Conservation (phyloP, 2,113 vertebrate species). For the Corythaeola cristata region DNA sequence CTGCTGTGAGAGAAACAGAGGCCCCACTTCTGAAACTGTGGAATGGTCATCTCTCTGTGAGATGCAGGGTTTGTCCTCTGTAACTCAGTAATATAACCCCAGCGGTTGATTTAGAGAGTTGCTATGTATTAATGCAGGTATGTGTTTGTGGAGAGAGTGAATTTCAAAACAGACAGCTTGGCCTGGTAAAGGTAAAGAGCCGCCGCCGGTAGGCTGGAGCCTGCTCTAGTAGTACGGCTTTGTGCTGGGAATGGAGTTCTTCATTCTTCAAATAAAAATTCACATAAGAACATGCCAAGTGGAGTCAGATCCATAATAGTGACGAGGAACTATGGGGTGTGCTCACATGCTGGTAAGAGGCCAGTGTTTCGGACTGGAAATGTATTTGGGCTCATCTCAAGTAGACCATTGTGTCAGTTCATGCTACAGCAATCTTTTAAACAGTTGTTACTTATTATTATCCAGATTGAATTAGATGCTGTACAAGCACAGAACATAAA, state of each 20-base stretch:
- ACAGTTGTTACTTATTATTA: constrained; percentile 50
- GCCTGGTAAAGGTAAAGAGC: background rate
- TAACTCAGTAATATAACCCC: background rate
- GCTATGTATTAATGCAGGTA: background rate
- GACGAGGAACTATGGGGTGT: background rate
- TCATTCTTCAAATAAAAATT: background rate
- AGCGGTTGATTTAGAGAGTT: background rate
- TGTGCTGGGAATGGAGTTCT: background rate
- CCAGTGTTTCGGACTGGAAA: background rate
- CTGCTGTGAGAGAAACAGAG: background rate
- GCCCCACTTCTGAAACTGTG: background rate
- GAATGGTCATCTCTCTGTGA: background rate
- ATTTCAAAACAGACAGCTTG: background rate
- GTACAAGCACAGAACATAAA: constrained; percentile 29
- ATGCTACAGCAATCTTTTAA: background rate
- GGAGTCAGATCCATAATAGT: background rate
- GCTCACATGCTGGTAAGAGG: background rate
- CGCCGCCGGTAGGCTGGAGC: background rate
- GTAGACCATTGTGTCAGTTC: background rate
- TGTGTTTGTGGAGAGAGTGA: background rate
- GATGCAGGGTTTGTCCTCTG: background rate
- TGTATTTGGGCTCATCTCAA: background rate
- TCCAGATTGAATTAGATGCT: constrained; percentile 4
- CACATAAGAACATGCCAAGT: background rate
- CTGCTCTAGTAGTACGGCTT: background rate